phyloP scores from a whole-genome alignment of 2,113 vertebrate species.

The Opisthocomus hoazin region DNA sequence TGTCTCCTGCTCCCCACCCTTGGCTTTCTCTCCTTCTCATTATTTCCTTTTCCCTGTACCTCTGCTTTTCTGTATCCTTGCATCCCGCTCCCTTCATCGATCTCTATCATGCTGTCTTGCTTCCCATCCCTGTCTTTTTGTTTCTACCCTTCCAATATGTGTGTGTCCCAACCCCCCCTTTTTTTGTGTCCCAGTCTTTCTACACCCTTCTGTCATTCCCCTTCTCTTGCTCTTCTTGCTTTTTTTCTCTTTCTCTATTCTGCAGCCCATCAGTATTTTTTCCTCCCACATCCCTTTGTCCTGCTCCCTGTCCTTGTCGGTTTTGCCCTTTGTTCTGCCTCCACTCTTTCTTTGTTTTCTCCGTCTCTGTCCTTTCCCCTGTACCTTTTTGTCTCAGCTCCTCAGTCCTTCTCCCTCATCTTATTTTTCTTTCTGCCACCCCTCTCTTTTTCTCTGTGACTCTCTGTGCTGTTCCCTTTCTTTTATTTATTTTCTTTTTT shows the following conservation, averaged over 20 bases:
- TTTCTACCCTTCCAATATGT: neutral
- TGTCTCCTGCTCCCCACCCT: too few species aligned
- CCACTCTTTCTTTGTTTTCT: neutral
- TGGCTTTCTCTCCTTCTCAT: too few species aligned
- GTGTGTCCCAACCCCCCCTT: neutral
- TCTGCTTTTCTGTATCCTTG: too few species aligned
- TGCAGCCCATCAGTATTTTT: neutral
- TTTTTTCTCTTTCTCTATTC: neutral
- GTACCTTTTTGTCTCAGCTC: too few species aligned
- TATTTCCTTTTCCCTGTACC: too few species aligned
- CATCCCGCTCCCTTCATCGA: too few species aligned
- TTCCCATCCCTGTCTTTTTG: neutral
- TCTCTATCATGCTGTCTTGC: neutral
- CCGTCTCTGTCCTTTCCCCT: too few species aligned
- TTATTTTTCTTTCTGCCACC: too few species aligned
- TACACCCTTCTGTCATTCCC: neutral
- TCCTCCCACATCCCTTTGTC: neutral
- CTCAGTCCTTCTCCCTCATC: too few species aligned
- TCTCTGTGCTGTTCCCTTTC: neutral
- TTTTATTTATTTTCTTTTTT: too few species aligned
- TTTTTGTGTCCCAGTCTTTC: neutral
- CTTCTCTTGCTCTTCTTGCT: neutral
- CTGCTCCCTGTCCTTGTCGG: neutral
- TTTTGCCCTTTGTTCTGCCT: neutral
- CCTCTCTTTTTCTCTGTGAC: too few species aligned